Conservation (phyloP, 2,797 vertebrate species). For the Adrianichthys oophorus region DNA sequence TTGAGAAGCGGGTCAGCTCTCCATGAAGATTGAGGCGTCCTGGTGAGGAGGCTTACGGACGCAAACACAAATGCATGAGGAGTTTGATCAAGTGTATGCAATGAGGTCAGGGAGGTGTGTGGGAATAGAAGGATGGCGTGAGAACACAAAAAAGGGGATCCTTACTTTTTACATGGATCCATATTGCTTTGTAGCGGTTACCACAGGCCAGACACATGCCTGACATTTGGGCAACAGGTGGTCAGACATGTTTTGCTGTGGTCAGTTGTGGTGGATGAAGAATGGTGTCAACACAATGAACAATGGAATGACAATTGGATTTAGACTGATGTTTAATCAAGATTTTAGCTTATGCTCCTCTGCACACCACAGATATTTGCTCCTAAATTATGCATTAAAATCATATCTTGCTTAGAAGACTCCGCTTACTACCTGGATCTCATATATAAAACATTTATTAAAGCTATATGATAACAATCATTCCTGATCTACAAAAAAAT, state of each 20-base stretch:
- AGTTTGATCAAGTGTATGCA: conserved; percentile 62
- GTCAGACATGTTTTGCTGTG: conserved; percentile 16
- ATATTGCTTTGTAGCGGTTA: conserved; percentile 39
- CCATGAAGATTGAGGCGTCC: conserved; percentile 67
- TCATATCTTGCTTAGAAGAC: no score
- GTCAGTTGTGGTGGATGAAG: conserved; percentile 11
- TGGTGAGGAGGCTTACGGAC: conserved; percentile 78
- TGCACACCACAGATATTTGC: not conserved
- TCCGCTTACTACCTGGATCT: no score
- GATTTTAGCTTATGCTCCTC: not conserved
- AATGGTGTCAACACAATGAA: conserved; percentile 1
- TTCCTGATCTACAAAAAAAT: no score
- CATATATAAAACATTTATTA: no score
- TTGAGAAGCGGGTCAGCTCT: conserved; percentile 77
- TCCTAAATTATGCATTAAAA: not conserved
- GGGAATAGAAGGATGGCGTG: conserved; percentile 51
- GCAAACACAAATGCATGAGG: conserved; percentile 51
- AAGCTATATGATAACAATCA: no score
- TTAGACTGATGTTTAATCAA: conserved; percentile 1
- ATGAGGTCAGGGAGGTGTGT: conserved; percentile 61
- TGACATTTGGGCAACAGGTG: conserved; percentile 48
- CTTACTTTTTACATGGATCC: conserved; percentile 49
- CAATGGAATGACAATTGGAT: not conserved
- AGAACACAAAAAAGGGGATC: conserved; percentile 34
- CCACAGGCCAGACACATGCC: conserved; percentile 42